Conservation (phyloP, 2,888 invertebrate species). For the Flexamia atlantica region DNA sequence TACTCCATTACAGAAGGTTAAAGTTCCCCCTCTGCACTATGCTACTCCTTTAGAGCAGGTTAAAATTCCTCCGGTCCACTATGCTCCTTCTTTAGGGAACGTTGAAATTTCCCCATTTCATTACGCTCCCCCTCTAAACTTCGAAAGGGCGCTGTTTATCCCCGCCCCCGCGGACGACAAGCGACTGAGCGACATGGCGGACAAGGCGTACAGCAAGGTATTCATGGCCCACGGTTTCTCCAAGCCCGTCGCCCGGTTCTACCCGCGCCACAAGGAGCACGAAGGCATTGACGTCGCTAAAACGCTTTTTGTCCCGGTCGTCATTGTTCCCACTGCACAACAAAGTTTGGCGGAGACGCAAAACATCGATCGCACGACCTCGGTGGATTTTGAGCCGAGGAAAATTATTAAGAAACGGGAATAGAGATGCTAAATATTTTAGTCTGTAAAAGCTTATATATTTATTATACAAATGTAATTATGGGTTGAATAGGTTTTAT, state of each 20-base stretch:
- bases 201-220: constrained; percentile 42
- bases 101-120: too few relatives aligned
- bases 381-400: background rate
- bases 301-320: constrained; percentile 45
- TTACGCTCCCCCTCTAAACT: background rate
- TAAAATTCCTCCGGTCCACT: background rate
- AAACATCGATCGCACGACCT: background rate
- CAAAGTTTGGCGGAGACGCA: background rate
- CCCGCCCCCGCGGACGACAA: background rate
- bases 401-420: constrained; percentile 19
- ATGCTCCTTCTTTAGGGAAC: too few relatives aligned
- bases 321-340: background rate
- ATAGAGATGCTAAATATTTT: too few relatives aligned
- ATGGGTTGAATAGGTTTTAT: too few relatives aligned
- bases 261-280: background rate
- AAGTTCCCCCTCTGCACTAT: too few relatives aligned
- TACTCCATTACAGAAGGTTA: too few relatives aligned
- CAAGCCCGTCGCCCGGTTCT: constrained; percentile 11
- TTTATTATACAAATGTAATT: too few relatives aligned
- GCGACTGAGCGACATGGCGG: constrained; percentile 11
- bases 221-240: constrained; percentile 35
- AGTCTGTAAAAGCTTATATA: too few relatives aligned
- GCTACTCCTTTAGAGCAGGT: too few relatives aligned
- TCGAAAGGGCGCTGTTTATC: background rate
- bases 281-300: constrained; percentile 10